Evolutionary conservation across 2,797 vertebrate genomes (phyloP), one percentile per base, ranked within the genome.

Genomic region (Urosaurus nigricauda): DNA sequence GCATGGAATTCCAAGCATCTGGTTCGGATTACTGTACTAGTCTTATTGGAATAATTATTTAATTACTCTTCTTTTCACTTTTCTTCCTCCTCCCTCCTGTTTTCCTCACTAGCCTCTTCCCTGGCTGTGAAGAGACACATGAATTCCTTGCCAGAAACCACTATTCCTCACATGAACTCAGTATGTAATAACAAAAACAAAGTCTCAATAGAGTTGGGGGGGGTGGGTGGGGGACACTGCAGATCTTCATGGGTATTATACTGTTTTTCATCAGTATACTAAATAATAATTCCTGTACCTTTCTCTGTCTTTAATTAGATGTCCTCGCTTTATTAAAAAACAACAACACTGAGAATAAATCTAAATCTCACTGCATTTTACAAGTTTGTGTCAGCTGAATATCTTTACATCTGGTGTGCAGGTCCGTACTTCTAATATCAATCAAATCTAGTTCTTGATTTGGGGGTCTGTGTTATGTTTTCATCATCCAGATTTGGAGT

Each of bases 61-160:
- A 93, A 94, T 94, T 94, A 91, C 6, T 35, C 88, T 90, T 65
- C 14, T 92, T 94, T 92, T 85, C 88, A 92, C 91, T 93, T 93
- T n/a, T 95, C 84, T 89, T 84, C 87, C 56, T 91, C 5, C 40
- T 90, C 83, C 37, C 60, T 86, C 89, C 60, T 89, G 0, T 87
- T 90, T 89, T 86, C 68, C 80, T 89, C 26, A 87, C 19, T 21
- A 80, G 21, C 9, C 85, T 88, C 0, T 77, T 92, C n/a, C 75
- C 3, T 83, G 51, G 78, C 83, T 86, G 80, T 37, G 51, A 32
- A 88, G 83, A 32, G 75, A 26, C 37, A 0, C 78, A 53, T 88
- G 21, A 87, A 89, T 88, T 86, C 0, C 2, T 8, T 78, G 77
- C 37, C 8, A 89, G 53, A 84, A 83, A 11, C 32, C 6, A 84